phyloP scores from a whole-genome alignment of 2,888 invertebrate genomes.

The Xanthorhoe designata region DNA sequence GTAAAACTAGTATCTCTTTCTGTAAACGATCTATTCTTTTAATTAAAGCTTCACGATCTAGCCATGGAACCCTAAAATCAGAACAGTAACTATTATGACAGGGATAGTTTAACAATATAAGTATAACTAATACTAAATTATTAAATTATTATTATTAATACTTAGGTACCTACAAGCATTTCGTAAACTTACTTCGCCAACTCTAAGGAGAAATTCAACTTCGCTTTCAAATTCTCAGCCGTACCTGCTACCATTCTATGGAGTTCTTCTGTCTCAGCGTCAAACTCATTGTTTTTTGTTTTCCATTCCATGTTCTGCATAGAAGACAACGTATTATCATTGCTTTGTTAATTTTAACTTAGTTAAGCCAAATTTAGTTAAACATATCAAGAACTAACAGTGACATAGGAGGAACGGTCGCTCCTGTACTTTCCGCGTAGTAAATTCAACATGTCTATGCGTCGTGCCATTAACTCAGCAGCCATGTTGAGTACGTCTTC shows the following conservation, averaged over 20 bases:
- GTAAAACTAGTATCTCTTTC: constrained; percentile 66
- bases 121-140: too few relatives aligned
- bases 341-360: too few relatives aligned
- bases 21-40: constrained; percentile 70
- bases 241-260: constrained; percentile 64
- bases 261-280: constrained; percentile 69
- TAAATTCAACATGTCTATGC: constrained; percentile 66
- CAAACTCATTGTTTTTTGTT: constrained; percentile 67
- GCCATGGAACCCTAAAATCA: constrained; percentile 67
- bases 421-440: constrained; percentile 61
- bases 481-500: constrained; percentile 65
- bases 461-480: constrained; percentile 70
- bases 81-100: constrained; percentile 1
- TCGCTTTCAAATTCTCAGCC: constrained; percentile 70
- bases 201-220: constrained; percentile 64
- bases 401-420: constrained; percentile 55
- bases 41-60: constrained; percentile 68
- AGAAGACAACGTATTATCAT: background rate
- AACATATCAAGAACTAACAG: constrained; percentile 32
- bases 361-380: background rate
- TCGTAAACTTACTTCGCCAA: constrained; percentile 63
- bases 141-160: too few relatives aligned
- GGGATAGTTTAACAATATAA: too few relatives aligned
- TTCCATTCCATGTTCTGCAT: constrained; percentile 74
- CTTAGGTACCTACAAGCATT: background rate